Base-by-base conservation (phyloP, 53 echinoderm and acorn worm genomes). In the Stichopus horrens region DNA sequence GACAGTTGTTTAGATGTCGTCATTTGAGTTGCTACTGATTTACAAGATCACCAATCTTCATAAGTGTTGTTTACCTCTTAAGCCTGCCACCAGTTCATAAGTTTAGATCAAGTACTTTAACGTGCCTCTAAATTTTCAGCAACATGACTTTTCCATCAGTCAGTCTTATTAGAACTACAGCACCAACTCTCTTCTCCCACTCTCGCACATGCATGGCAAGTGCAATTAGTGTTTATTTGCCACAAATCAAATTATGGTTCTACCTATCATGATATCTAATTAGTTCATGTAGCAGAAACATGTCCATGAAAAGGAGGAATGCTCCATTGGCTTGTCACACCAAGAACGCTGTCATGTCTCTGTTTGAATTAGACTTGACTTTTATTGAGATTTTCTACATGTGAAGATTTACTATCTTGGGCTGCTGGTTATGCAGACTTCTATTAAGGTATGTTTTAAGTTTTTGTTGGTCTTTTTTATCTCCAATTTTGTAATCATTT, bases 241-340 rank as follows among this genome's bases (percentile, higher is more conserved):
- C 81, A 81, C 81, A 81, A 81, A 81, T 81, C 56, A 81, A 81
- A 81, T 81, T 81, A 56, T 21, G n/a, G 58, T 81, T 81, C 81
- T 56, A 81, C 20, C 56, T 81, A 55, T 57, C 81, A 81, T 81
- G 56, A 56, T 81, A 57, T 81, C 81, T 81, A 21, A 56, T 81
- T 81, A 81, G 81, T 56, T 81, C 57, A 55, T 81, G 81, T 81
- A 57, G 81, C 81, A 57, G 58, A 81, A 56, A 81, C 57, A 57
- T 81, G 81, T 81, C 81, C 81, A 56, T 19, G 81, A 58, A 81
- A 81, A 81, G 18, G 7, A 81, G 53, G 81, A 81, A 81, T 81
- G 81, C 81, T 71, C 71, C 18, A 81, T 57, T 52, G 54, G 10
- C 81, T 22, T 81, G 81, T 81, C 81, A 81, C 21, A 21, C 58